Evolutionary conservation across 2,113 vertebrate species (phyloP).

Genomic region (Perccottus glenii): DNA sequence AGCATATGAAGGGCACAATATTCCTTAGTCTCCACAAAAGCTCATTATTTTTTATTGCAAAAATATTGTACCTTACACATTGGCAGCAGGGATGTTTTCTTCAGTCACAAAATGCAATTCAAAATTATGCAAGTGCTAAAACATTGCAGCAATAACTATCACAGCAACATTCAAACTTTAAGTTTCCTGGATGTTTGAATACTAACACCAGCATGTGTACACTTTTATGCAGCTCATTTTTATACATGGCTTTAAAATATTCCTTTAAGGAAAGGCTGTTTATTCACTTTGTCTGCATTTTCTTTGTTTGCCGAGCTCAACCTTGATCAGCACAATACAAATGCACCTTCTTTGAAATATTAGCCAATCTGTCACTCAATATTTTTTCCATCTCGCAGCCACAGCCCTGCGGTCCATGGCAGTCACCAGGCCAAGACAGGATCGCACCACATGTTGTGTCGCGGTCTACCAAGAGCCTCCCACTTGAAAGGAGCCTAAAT

Average conservation of each 20-base stretch:
- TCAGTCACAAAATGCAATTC: constrained; percentile 17
- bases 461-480: constrained; percentile 62
- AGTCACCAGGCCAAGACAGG: constrained; percentile 16
- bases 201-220: too few species aligned
- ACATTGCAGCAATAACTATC: too few species aligned
- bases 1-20: constrained; percentile 20
- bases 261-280: too few species aligned
- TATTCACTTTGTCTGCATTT: not conserved
- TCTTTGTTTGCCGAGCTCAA: constrained; percentile 6
- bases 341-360: constrained; percentile 26
- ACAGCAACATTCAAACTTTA: too few species aligned
- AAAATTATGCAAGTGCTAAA: too few species aligned
- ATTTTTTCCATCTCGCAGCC: constrained; percentile 21
- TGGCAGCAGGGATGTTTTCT: constrained; percentile 1
- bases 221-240: too few species aligned
- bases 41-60: constrained; percentile 24
- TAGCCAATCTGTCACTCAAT: constrained; percentile 16
- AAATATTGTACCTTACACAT: constrained; percentile 3
- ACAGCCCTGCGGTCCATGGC: constrained; percentile 35
- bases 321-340: constrained; percentile 12
- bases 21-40: not conserved
- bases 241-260: too few species aligned
- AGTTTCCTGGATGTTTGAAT: too few species aligned
- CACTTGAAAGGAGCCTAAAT: constrained; percentile 61
- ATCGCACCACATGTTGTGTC: constrained; percentile 59